Percentiles rank a stretch among this genome's conserved stretches.
Conservation (phyloP, 2,113 vertebrate genomes). For the Oceanodroma tethys region DNA sequence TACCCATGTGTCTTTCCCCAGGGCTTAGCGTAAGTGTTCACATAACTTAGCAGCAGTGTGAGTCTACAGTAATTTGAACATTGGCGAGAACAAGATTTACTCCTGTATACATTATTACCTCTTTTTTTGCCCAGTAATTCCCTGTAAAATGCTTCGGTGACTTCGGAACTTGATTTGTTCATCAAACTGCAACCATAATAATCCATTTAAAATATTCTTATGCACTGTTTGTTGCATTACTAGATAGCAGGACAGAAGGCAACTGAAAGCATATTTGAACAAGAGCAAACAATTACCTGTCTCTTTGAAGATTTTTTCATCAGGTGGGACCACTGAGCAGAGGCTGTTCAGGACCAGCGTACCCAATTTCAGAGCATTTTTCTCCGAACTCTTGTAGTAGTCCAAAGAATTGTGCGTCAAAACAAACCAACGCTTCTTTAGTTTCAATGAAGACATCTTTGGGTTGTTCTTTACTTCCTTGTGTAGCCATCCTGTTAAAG, state of each 20-base stretch:
- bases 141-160: background rate
- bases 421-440: conserved; percentile 98
- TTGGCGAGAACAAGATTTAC: background rate
- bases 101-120: background rate
- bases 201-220: background rate
- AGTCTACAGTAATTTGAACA: background rate
- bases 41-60: background rate
- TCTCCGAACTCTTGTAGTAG: conserved; percentile 96
- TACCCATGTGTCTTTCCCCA: background rate
- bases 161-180: background rate
- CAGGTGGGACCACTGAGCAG: conserved; percentile 89
- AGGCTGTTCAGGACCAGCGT: conserved; percentile 94
- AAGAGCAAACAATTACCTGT: conserved; percentile 73
- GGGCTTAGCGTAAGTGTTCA: background rate
- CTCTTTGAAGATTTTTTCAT: conserved; percentile 94
- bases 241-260: background rate
- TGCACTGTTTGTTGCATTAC: background rate
- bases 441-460: conserved; percentile 80
- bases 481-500: conserved; percentile 88
- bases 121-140: background rate
- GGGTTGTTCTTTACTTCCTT: conserved; percentile 93
- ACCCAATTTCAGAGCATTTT: conserved; percentile 87
- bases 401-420: conserved; percentile 96
- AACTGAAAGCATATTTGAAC: background rate
- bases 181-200: background rate